These are phyloP conservation scores for Pseudorasbora parva DNA, from an alignment of 2,113 vertebrate genomes.

Conservation along the genomic window DNA sequence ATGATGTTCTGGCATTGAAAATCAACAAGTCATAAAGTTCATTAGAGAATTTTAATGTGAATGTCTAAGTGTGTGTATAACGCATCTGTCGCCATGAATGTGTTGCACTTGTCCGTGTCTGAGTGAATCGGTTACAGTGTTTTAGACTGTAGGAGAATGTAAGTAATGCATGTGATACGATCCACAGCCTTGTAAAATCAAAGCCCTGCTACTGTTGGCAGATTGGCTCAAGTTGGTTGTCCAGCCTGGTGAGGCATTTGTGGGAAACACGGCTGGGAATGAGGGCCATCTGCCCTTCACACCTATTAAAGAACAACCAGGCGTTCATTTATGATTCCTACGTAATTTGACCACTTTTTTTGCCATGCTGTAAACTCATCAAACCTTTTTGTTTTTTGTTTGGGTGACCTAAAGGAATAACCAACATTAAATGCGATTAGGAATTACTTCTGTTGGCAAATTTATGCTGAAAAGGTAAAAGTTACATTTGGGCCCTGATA, in stretches of 20 bases:
- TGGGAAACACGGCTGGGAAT: constrained; percentile 74
- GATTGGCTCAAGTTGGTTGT: constrained; percentile 52
- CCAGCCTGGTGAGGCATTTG: constrained; percentile 61
- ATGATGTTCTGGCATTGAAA: not conserved
- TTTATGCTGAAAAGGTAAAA: not conserved
- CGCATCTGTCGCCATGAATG: not conserved
- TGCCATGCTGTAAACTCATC: too few species aligned
- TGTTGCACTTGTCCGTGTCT: constrained; percentile 17
- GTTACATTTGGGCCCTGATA: too few species aligned
- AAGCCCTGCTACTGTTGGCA: constrained; percentile 57
- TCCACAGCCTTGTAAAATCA: constrained; percentile 62
- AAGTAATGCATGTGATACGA: constrained; percentile 62
- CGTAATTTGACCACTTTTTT: constrained; percentile 56
- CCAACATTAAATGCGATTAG: not conserved
- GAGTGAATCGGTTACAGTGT: constrained; percentile 35
- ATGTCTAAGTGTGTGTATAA: not conserved
- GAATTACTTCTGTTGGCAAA: not conserved
- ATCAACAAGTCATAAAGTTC: not conserved
- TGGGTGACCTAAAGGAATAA: not conserved
- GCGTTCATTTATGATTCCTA: constrained; percentile 67
- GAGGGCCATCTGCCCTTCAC: constrained; percentile 66
- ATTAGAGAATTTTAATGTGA: constrained; percentile 1
- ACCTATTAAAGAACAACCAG: constrained; percentile 60
- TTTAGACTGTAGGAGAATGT: constrained; percentile 50
- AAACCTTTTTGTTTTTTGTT: too few species aligned